phyloP scores from a whole-genome alignment of 2,797 vertebrate genomes.

The Cichlasoma orientale region DNA sequence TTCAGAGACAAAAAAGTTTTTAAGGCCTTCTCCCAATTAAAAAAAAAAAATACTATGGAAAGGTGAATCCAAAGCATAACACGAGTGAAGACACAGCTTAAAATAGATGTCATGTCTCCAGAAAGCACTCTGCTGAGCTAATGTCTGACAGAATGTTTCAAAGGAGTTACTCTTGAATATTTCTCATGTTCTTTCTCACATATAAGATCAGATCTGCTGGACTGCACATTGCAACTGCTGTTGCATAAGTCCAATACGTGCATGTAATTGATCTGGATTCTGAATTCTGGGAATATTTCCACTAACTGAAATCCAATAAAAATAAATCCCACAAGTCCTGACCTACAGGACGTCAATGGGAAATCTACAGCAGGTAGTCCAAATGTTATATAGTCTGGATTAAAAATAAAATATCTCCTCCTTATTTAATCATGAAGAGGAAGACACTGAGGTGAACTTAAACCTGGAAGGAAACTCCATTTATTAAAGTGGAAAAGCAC shows the following conservation, averaged over 20 bases:
- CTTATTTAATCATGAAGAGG: slow-evolving; percentile 69
- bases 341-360: slow-evolving; percentile 20
- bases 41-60: not conserved
- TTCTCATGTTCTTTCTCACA: not conserved
- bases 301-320: slow-evolving; percentile 60
- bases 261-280: slow-evolving; percentile 35
- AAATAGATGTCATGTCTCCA: not conserved
- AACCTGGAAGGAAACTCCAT: slow-evolving; percentile 52
- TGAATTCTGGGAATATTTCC: slow-evolving; percentile 44
- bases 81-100: slow-evolving; percentile 7
- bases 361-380: slow-evolving; percentile 32
- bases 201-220: not conserved
- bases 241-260: slow-evolving; percentile 45
- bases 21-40: not conserved
- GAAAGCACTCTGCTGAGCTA: not conserved
- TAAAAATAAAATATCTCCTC: slow-evolving; percentile 69
- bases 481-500: slow-evolving; percentile 65
- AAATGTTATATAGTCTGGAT: slow-evolving; percentile 50
- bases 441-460: slow-evolving; percentile 51
- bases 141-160: no score
- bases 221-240: slow-evolving; percentile 8
- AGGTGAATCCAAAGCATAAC: not conserved
- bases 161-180: not conserved
- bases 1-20: not conserved
- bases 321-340: slow-evolving; percentile 46